Evolutionary conservation across 2,888 invertebrate genomes (phyloP).

Genomic region (Lepidocyrtoides sp.): DNA sequence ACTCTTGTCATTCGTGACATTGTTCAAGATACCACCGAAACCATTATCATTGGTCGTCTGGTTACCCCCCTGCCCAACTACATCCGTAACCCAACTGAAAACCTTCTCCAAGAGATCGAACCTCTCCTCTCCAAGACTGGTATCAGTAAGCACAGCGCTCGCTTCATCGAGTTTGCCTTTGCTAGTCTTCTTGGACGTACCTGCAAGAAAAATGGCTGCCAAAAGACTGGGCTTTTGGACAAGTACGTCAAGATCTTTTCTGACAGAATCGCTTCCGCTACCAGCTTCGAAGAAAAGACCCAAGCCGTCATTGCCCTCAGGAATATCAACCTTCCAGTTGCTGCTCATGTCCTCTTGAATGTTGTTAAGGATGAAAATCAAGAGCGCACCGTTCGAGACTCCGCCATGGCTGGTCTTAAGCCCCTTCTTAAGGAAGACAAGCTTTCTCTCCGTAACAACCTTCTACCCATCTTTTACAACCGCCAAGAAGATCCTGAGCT

Average conservation of each 20-base stretch:
- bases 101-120: slow-evolving; percentile 84
- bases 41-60: slow-evolving; percentile 79
- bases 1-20: slow-evolving; percentile 84
- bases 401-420: slow-evolving; percentile 84
- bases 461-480: slow-evolving; percentile 85
- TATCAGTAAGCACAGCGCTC: slow-evolving; percentile 77
- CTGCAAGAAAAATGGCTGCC: slow-evolving; percentile 83
- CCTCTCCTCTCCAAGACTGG: slow-evolving; percentile 75
- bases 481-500: slow-evolving; percentile 82
- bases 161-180: slow-evolving; percentile 84
- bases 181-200: slow-evolving; percentile 82
- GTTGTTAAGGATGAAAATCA: slow-evolving; percentile 80
- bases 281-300: slow-evolving; percentile 83
- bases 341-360: slow-evolving; percentile 80
- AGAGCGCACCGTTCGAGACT: slow-evolving; percentile 83
- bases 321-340: slow-evolving; percentile 82
- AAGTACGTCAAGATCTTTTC: slow-evolving; percentile 84
- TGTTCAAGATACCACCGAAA: slow-evolving; percentile 80
- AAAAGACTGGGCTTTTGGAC: slow-evolving; percentile 81
- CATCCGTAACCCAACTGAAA: slow-evolving; percentile 85
- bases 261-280: slow-evolving; percentile 73
- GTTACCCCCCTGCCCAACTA: slow-evolving; percentile 81
- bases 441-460: slow-evolving; percentile 71
- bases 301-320: slow-evolving; percentile 81
- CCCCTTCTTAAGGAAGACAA: slow-evolving; percentile 79